Evolutionary conservation across 2,888 invertebrate species (phyloP), one percentile per base, ranked within the genome.

Genomic region (Lithophane leautieri): DNA sequence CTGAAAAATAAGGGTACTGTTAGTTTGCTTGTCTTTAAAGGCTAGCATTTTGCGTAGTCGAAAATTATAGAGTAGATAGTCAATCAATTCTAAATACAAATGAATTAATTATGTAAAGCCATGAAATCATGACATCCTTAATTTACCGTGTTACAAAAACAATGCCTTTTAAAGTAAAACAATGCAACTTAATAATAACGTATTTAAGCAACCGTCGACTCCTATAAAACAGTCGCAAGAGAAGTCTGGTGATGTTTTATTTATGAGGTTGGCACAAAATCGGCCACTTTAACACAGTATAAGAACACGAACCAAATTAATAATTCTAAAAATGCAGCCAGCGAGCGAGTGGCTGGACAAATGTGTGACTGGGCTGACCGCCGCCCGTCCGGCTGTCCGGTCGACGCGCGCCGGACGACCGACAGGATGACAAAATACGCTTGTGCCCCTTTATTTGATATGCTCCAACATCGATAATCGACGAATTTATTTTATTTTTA

Each of bases 261-360:
- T 95, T 94, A 96, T 96, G 90, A 95, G 92, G 85, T 90, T 90
- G 91, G 90, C 91, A 93, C 93, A 94, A 95, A 95, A 94, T 95
- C 94, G 92, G 89, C 92, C 92, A 93, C 93, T 93, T 95, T 94
- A 93, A 93, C 94, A 94, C 93, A 93, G 91, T 93, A 93, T 91
- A 94, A 95, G 94, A 95, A 95, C 94, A 95, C 90, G 92, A 89
- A 88, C 92, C 90, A 95, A 95, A 96, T 95, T 96, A 95, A 95
- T 95, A 94, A 96, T 96, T 95, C 95, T 94, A 94, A 95, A 95
- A 95, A 96, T 96, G 95, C 95, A 94, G 94, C 89, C 92, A 88
- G 89, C 87, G 90, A 90, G 89, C 90, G 91, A 89, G 88, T 88
- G 84, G 76, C 84, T 89, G 90, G 91, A 93, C 92, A 93, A 94